phyloP scores from a whole-genome alignment of 2,797 vertebrate genomes.

The Cynopterus sphinx region DNA sequence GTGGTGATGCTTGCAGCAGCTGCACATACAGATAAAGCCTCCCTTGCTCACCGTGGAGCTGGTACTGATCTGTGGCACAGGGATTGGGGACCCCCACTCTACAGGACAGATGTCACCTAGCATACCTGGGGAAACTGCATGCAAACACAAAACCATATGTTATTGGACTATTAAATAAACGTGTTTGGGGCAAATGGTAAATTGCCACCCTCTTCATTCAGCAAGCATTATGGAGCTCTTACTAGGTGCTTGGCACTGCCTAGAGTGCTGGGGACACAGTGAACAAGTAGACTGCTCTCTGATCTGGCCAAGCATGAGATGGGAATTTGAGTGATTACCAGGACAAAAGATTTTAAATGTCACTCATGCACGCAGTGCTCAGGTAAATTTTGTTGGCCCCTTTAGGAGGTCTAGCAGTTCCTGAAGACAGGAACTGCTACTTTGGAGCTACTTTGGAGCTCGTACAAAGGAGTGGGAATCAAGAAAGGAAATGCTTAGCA shows the following conservation, averaged over 20 bases:
- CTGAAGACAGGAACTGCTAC: not conserved
- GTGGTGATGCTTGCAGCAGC: too few species aligned
- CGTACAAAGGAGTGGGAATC: not conserved
- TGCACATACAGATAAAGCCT: too few species aligned
- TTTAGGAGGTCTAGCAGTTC: not conserved
- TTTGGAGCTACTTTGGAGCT: not conserved
- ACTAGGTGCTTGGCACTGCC: not conserved
- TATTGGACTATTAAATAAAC: not conserved
- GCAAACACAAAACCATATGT: not conserved
- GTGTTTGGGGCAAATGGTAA: not conserved
- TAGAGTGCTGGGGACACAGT: not conserved
- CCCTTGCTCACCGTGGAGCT: too few species aligned
- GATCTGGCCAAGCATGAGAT: not conserved
- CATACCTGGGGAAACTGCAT: too few species aligned
- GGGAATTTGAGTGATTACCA: not conserved
- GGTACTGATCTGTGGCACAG: too few species aligned
- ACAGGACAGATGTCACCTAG: not conserved
- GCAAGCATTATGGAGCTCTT: not conserved
- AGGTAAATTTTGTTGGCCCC: not conserved
- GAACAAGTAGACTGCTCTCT: not conserved
- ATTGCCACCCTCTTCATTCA: not conserved
- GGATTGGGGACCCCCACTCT: not conserved
- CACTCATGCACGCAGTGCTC: not conserved
- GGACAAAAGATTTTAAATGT: not conserved
- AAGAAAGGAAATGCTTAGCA: not conserved